phyloP scores from a whole-genome alignment of 2,797 vertebrate species.

The Picus viridis region DNA sequence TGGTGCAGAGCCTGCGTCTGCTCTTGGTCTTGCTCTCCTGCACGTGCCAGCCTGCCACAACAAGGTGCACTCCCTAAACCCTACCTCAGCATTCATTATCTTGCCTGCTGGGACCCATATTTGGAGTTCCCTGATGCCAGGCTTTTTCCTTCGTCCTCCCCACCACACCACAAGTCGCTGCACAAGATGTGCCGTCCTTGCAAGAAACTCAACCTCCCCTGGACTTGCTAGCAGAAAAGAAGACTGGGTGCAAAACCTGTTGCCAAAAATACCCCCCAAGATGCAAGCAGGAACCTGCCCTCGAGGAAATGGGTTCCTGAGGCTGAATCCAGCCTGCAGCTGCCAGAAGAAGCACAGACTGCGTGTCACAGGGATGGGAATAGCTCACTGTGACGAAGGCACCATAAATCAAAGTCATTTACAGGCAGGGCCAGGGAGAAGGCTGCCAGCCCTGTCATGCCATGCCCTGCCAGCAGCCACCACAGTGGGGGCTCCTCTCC shows the following conservation, averaged over 20 bases:
- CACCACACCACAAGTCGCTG: fast-evolving
- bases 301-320: not conserved
- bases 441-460: not conserved
- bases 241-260: not conserved
- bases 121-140: not conserved
- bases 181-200: fast-evolving
- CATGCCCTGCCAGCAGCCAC: not conserved
- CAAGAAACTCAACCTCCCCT: not conserved
- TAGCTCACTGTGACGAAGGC: not conserved
- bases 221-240: not conserved
- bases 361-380: slow-evolving; percentile 44
- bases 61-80: not conserved
- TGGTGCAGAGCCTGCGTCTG: not conserved
- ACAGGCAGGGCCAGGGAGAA: not conserved
- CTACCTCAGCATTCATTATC: not conserved
- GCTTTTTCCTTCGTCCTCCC: not conserved
- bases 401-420: not conserved
- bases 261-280: not conserved
- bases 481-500: fast-evolving
- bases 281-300: not conserved
- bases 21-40: not conserved
- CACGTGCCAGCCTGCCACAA: not conserved
- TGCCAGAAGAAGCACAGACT: slow-evolving; percentile 36
- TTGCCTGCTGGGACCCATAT: not conserved
- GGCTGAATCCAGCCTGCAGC: not conserved